These are phyloP conservation scores for Eledone cirrhosa DNA, from an alignment of 2,888 invertebrate species.

Conservation along the genomic window DNA sequence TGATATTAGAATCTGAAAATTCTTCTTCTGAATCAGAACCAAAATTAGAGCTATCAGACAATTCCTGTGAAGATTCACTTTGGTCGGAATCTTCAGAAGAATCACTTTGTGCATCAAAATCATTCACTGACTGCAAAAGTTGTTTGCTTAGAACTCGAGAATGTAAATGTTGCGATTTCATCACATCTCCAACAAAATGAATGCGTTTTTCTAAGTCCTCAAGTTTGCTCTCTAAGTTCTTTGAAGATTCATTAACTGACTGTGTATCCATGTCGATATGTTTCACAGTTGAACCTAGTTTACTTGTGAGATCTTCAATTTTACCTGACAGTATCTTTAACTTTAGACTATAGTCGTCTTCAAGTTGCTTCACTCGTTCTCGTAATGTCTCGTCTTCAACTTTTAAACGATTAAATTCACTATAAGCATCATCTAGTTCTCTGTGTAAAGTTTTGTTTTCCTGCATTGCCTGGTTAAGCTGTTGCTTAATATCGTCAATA, in stretches of 20 bases:
- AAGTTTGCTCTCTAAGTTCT: constrained; percentile 47
- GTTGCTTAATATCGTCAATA: constrained; percentile 45
- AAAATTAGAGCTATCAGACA: constrained; percentile 33
- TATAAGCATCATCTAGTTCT: constrained; percentile 45
- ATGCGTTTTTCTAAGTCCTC: constrained; percentile 49
- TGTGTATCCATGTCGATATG: background rate
- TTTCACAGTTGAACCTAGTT: constrained; percentile 69
- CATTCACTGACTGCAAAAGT: constrained; percentile 18
- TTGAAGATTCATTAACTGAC: constrained; percentile 36
- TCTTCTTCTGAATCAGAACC: constrained; percentile 39
- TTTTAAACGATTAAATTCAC: constrained; percentile 44
- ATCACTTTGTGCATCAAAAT: constrained; percentile 32
- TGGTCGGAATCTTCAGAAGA: constrained; percentile 43
- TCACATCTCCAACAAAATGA: constrained; percentile 46
- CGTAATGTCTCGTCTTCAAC: constrained; percentile 48
- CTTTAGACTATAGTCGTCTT: constrained; percentile 73
- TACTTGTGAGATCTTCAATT: constrained; percentile 84
- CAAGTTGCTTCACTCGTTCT: constrained; percentile 71
- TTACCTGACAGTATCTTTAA: constrained; percentile 82
- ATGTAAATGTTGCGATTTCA: constrained; percentile 38
- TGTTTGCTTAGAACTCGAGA: constrained; percentile 36
- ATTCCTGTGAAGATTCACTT: constrained; percentile 40
- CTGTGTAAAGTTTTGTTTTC: constrained; percentile 50
- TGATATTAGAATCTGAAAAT: constrained; percentile 35
- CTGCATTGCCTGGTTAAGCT: constrained; percentile 33